Evolutionary conservation across 2,797 vertebrate species (phyloP).

Genomic region (Pagetopsis macropterus): DNA sequence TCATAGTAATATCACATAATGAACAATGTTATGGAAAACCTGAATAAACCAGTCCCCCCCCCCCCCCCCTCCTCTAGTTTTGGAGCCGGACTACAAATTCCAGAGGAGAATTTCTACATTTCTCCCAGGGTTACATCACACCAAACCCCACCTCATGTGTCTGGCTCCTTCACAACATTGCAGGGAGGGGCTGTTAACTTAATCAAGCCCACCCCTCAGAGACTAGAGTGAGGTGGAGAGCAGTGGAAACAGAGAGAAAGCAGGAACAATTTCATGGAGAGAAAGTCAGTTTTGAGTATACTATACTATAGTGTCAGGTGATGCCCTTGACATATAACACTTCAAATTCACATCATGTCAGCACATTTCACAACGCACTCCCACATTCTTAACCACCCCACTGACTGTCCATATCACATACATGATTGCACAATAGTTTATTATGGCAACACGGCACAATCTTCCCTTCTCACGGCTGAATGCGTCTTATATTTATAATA

Average conservation of each 20-base stretch:
- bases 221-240: conserved; percentile 31
- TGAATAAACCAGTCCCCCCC: not conserved
- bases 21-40: conserved; percentile 34
- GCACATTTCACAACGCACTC: conserved; percentile 57
- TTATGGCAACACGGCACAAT: not conserved
- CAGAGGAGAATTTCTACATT: conserved; percentile 51
- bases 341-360: conserved; percentile 47
- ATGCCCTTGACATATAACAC: conserved; percentile 33
- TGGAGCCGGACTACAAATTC: conserved; percentile 50
- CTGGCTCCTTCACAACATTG: conserved; percentile 59
- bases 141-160: conserved; percentile 67
- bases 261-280: conserved; percentile 9
- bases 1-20: conserved; percentile 40
- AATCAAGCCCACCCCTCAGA: conserved; percentile 64
- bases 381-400: conserved; percentile 38
- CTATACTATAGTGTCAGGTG: not conserved
- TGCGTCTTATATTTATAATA: not conserved
- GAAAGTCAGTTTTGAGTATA: conserved; percentile 21
- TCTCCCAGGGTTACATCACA: conserved; percentile 71
- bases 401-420: conserved; percentile 3
- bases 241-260: conserved; percentile 32
- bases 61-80: conserved; percentile 13
- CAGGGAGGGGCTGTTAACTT: conserved; percentile 69
- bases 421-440: not conserved
- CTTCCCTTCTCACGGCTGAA: not conserved